These are phyloP conservation scores for Taenaris catops DNA, from an alignment of 2,888 invertebrate species.

Conservation along the genomic window DNA sequence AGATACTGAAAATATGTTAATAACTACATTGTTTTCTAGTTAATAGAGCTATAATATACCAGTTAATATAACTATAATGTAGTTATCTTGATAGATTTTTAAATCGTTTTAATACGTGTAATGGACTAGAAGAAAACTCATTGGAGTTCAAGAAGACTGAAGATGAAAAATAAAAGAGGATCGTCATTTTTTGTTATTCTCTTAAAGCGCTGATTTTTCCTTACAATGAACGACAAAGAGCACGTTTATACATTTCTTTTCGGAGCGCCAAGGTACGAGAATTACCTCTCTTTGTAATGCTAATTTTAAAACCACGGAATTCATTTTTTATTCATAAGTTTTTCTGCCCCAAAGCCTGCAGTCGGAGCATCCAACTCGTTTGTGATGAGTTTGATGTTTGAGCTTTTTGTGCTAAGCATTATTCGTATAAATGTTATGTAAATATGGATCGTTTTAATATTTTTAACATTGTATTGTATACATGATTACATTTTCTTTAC, in stretches of 20 bases:
- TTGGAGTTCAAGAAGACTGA: background rate
- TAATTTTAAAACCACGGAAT: slow-evolving; percentile 78
- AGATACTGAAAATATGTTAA: no score
- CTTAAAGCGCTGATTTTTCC: slow-evolving; percentile 59
- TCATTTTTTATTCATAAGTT: slow-evolving; percentile 80
- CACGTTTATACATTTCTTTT: slow-evolving; percentile 66
- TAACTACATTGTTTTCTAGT: no score
- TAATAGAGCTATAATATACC: no score
- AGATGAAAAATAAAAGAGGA: slow-evolving; percentile 5
- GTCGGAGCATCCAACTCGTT: slow-evolving; percentile 66
- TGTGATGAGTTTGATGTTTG: slow-evolving; percentile 59
- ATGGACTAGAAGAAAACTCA: no score
- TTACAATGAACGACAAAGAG: slow-evolving; percentile 62
- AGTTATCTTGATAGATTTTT: no score
- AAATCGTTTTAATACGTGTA: no score
- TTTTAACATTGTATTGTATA: no score
- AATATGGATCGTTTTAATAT: slow-evolving; percentile 30
- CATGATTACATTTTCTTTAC: no score
- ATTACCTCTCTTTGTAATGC: slow-evolving; percentile 78
- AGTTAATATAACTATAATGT: no score
- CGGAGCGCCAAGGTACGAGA: slow-evolving; percentile 68
- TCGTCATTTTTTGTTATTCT: slow-evolving; percentile 21
- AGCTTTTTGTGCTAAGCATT: slow-evolving; percentile 34
- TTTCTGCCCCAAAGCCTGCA: slow-evolving; percentile 72
- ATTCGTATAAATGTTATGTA: slow-evolving; percentile 38